A percentile compares a stretch with the other conserved stretches of the same genome.
These are phyloP conservation scores for Sebastes hubbsi DNA, from an alignment of 2,797 vertebrate species.

Conservation along the genomic window DNA sequence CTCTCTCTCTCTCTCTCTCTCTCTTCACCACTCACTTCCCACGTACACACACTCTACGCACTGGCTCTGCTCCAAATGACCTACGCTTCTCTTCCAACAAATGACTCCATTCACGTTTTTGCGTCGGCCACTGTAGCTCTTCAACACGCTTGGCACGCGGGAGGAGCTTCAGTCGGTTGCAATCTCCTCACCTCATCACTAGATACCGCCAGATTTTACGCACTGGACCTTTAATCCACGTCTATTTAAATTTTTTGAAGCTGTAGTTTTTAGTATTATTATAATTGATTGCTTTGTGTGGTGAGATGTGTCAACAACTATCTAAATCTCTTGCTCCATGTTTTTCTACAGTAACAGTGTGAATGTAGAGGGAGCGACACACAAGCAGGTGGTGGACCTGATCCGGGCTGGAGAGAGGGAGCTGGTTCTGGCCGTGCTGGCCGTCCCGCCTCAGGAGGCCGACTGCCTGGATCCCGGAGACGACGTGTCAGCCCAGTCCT, in stretches of 20 bases:
- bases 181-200: no score
- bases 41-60: no score
- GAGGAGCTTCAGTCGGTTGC: no score
- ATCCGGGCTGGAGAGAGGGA: conserved; percentile 95
- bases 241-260: not conserved
- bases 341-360: conserved; percentile 87
- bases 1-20: no score
- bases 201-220: no score
- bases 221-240: not conserved
- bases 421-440: conserved; percentile 91
- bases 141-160: no score
- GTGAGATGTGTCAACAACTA: not conserved
- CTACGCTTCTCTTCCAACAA: no score
- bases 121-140: no score
- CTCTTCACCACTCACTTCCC: no score
- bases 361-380: conserved; percentile 95
- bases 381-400: conserved; percentile 98
- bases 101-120: no score
- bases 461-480: conserved; percentile 93
- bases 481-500: conserved; percentile 90
- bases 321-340: not conserved
- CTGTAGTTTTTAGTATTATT: not conserved
- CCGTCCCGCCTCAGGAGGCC: conserved; percentile 92
- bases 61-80: no score
- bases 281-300: not conserved